phyloP scores from a whole-genome alignment of 1,140 invertebrate genomes.

The Maniola jurtina region DNA sequence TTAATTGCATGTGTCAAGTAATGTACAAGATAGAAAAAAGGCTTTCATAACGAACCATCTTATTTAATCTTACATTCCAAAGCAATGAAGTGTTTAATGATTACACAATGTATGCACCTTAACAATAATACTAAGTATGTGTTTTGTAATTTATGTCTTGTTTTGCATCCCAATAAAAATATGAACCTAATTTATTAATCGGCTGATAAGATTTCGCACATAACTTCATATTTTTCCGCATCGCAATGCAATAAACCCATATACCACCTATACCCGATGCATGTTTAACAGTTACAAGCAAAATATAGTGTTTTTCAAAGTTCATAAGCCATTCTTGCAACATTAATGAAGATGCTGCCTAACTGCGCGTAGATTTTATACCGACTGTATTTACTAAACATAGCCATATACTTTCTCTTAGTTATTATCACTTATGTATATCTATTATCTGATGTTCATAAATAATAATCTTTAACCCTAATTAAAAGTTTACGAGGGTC shows the following conservation, averaged over 20 bases:
- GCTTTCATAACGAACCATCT: background rate
- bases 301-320: background rate
- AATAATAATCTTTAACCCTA: background rate
- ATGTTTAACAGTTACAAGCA: constrained; percentile 2
- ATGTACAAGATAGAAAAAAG: background rate
- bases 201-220: constrained; percentile 1
- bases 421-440: background rate
- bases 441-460: no score
- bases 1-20: no score
- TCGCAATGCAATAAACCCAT: constrained; percentile 4
- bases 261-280: background rate
- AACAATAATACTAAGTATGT: background rate
- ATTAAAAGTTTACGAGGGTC: background rate
- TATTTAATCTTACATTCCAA: background rate
- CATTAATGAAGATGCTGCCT: background rate
- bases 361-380: background rate
- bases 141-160: background rate
- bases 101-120: background rate
- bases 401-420: background rate
- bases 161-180: background rate
- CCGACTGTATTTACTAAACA: background rate
- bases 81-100: background rate
- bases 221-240: background rate
- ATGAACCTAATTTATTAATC: background rate
- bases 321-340: background rate